Evolutionary conservation across 2,797 vertebrate genomes (phyloP).

Genomic region (Sparidentex hasta): DNA sequence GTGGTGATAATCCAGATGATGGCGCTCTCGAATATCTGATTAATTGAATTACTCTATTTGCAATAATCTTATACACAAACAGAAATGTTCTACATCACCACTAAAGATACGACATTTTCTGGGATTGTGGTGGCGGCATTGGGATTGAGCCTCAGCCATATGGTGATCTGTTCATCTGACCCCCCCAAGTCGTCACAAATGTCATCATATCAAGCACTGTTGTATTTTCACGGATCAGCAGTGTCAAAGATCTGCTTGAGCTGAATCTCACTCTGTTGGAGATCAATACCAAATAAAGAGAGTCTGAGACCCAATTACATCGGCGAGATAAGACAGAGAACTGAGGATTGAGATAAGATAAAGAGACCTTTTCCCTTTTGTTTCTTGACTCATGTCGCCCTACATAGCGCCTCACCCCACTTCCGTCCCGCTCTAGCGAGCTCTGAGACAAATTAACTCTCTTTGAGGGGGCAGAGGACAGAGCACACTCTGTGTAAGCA

Average conservation of each 20-base stretch:
- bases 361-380: conserved; percentile 48
- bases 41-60: too few relatives aligned
- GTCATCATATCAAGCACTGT: conserved; percentile 23
- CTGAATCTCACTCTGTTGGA: conserved; percentile 40
- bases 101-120: too few relatives aligned
- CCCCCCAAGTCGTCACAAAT: conserved; percentile 19
- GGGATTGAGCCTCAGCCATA: too few relatives aligned
- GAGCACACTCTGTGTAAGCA: conserved; percentile 24
- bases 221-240: conserved; percentile 40
- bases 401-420: conserved; percentile 25
- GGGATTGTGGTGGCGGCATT: too few relatives aligned
- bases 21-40: too few relatives aligned
- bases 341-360: conserved; percentile 49
- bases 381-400: conserved; percentile 33
- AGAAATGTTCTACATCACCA: too few relatives aligned
- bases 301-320: conserved; percentile 63
- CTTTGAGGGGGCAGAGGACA: conserved; percentile 48
- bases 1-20: too few relatives aligned
- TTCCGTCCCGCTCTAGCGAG: conserved; percentile 19
- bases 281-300: conserved; percentile 67
- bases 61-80: too few relatives aligned
- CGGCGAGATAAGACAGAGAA: conserved; percentile 44
- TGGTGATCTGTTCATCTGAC: conserved; percentile 9
- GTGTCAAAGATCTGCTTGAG: conserved; percentile 24
- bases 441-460: conserved; percentile 52